Conservation (phyloP, 1,140 invertebrate species). For the Drosophila fuyamai region DNA sequence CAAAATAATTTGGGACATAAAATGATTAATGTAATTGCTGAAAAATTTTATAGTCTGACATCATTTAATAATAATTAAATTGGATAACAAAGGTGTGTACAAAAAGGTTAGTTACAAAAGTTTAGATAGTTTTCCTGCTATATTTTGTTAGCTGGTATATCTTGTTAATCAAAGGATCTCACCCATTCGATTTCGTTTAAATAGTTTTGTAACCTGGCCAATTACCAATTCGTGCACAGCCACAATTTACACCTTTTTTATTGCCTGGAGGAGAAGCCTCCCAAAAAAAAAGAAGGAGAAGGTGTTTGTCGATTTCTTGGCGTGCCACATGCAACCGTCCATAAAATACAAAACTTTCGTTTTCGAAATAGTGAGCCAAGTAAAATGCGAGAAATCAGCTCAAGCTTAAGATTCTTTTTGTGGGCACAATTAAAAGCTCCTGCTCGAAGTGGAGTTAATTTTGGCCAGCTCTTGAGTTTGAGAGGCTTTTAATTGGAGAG, state of each 20-base stretch:
- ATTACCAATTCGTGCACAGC: constrained; percentile 39
- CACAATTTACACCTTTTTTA: constrained; percentile 55
- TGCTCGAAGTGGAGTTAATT: constrained; percentile 17
- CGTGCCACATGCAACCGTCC: constrained; percentile 64
- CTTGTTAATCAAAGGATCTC: neutral
- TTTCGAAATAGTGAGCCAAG: constrained; percentile 36
- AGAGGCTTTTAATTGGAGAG: constrained; percentile 63
- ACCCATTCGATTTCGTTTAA: constrained; percentile 8
- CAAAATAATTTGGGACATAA: too few species aligned
- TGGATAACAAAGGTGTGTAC: too few species aligned
- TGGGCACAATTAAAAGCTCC: constrained; percentile 78
- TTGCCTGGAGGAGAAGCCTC: neutral
- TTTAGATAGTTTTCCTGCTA: too few species aligned
- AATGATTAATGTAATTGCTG: neutral
- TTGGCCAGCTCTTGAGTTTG: constrained; percentile 32
- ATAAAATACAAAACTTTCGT: constrained; percentile 61
- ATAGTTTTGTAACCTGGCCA: constrained; percentile 32
- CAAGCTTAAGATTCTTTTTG: constrained; percentile 67
- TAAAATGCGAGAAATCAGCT: constrained; percentile 30
- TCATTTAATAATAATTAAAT: too few species aligned
- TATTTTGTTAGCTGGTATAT: too few species aligned
- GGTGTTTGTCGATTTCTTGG: constrained; percentile 45
- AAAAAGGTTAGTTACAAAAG: too few species aligned
- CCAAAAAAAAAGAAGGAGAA: constrained; percentile 16
- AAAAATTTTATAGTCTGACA: neutral